Conservation (phyloP, 2,113 vertebrate species). For the Nettapus auritus region DNA sequence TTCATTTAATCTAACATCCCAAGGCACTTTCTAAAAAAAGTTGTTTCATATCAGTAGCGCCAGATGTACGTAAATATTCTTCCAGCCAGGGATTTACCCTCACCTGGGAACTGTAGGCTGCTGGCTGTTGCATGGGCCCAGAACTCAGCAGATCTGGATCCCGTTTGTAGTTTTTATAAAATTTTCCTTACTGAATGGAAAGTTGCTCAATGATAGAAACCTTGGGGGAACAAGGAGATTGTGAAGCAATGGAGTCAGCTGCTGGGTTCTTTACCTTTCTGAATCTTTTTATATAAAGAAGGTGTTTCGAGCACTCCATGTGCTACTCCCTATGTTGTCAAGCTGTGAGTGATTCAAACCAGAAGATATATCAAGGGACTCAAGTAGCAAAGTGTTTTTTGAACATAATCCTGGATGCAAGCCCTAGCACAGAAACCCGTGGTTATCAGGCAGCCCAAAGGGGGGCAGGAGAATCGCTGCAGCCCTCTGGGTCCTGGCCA, state of each 20-base stretch:
- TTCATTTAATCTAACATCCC: slow-evolving; percentile 30
- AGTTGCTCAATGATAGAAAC: background rate
- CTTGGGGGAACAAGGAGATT: background rate
- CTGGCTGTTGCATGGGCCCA: background rate
- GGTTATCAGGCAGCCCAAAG: background rate
- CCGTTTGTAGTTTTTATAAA: background rate
- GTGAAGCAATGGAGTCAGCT: background rate
- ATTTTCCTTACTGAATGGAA: background rate
- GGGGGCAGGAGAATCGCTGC: background rate
- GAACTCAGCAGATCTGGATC: background rate
- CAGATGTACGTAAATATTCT: slow-evolving; percentile 12
- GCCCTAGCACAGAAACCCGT: rapidly evolving
- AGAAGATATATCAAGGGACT: background rate
- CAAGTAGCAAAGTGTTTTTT: background rate
- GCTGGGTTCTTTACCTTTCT: background rate
- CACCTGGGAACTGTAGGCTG: background rate
- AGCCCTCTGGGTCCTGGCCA: background rate
- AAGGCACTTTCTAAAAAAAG: slow-evolving; percentile 22
- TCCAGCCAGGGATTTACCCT: background rate
- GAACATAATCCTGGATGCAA: background rate
- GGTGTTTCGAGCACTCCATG: rapidly evolving
- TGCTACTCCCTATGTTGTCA: background rate
- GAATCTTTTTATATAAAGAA: background rate
- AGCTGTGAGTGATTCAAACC: background rate
- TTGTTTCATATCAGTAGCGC: background rate